Conservation (phyloP, 2,113 vertebrate species). For the Tragelaphus imberbis region DNA sequence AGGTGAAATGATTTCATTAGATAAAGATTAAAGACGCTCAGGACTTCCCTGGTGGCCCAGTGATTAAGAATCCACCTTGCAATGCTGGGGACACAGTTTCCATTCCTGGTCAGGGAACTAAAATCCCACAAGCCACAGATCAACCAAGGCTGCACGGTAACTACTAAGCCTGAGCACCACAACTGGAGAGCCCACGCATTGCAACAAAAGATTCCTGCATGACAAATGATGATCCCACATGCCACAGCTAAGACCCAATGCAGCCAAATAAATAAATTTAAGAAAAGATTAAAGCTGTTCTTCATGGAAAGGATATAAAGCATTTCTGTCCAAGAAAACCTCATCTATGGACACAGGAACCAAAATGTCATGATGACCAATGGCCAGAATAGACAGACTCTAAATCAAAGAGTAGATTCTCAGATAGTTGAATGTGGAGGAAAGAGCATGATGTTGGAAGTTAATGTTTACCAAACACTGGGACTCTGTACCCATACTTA, state of each 20-base stretch:
- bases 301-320: not conserved
- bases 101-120: not conserved
- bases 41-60: not conserved
- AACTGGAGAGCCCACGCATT: not conserved
- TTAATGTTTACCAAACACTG: not conserved
- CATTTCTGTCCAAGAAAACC: not conserved
- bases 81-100: not conserved
- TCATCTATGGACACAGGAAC: not conserved
- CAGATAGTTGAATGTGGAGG: not conserved
- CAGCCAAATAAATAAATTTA: not conserved
- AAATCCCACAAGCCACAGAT: not conserved
- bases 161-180: not conserved
- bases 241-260: not conserved
- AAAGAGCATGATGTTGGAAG: not conserved
- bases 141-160: not conserved
- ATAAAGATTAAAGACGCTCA: not conserved
- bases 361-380: not conserved
- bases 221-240: not conserved
- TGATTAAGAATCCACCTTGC: not conserved
- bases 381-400: not conserved
- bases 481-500: not conserved
- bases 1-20: not conserved
- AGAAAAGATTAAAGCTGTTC: not conserved
- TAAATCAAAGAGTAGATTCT: not conserved
- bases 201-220: not conserved